Percentiles rank a stretch among this genome's conserved stretches.
phyloP scores from a whole-genome alignment of 2,113 vertebrate species.

The Nothobranchius furzeri region DNA sequence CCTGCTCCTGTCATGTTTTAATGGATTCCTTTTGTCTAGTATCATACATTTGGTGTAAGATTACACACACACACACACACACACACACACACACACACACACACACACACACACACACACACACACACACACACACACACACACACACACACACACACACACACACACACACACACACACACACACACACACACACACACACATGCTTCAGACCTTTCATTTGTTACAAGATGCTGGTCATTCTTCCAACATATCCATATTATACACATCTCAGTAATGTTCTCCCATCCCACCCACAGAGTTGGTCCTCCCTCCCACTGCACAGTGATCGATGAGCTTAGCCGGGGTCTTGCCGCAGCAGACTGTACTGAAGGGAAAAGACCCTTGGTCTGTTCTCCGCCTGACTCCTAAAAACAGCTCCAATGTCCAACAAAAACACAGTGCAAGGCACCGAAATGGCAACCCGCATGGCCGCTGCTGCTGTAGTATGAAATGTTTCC shows the following conservation, averaged over 20 bases:
- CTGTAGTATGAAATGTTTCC: constrained; percentile 75
- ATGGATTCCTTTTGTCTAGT: constrained; percentile 31
- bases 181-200: background rate
- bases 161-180: background rate
- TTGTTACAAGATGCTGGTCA: constrained; percentile 26
- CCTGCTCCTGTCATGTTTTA: constrained; percentile 50
- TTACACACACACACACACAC: background rate
- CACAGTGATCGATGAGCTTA: constrained; percentile 75
- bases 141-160: background rate
- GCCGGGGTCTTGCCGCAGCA: constrained; percentile 38
- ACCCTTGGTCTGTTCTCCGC: constrained; percentile 58
- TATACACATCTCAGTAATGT: constrained; percentile 42
- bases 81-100: background rate
- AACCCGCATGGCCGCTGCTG: constrained; percentile 52
- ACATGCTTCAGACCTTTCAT: constrained; percentile 13
- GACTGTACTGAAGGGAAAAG: constrained; percentile 51
- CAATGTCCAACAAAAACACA: constrained; percentile 76
- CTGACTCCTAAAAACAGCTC: constrained; percentile 67
- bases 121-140: background rate
- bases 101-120: background rate
- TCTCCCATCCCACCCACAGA: constrained; percentile 67
- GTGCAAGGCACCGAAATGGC: constrained; percentile 60
- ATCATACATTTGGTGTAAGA: background rate
- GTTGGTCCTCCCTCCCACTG: constrained; percentile 62
- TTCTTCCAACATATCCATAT: constrained; percentile 40